Base-by-base conservation (phyloP, 2,797 vertebrate genomes). In the Calcarius lapponicus region DNA sequence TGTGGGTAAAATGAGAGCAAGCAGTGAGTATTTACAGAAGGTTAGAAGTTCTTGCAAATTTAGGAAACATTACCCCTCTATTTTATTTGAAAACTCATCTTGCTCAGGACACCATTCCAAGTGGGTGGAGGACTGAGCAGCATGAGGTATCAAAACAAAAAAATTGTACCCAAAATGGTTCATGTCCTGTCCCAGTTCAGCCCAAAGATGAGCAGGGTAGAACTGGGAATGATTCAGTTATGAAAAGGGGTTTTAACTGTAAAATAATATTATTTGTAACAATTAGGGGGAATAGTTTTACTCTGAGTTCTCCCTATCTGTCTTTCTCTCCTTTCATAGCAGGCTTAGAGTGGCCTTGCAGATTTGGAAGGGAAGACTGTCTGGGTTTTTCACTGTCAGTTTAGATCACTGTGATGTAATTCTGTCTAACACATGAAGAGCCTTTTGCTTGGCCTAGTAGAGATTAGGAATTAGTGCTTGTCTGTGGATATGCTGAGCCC, bases 381-480 rank as follows among this genome's bases (percentile, higher is more conserved):
- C 80, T 94, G 88, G 26, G 80, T 93, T 94, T 94, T 94, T 94
- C 85, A 86, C 86, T 96, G 96, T 96, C 92, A 73, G 91, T 96
- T 96, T 80, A 66, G 92, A 96, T 95, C 90, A 95, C 85, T 0
- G 18, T 97, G 92, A 92, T 96, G 89, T 93, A 91, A 95, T 93
- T 96, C 82, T 93, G 79, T 80, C 83, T 85, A 96, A 93, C 91
- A 53, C 87, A 96, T 48, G 87, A 79, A 96, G 95, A 91, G 91
- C 90, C 76, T 88, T 96, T 95, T 93, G 80, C 95, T 97, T 95
- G 93, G 89, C 92, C 91, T 86, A 36, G 90, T 84, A 86, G 95
- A 95, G 93, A 97, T 96, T 94, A 97, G 95, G 92, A 96, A 94
- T 96, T 96, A 95, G 89, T 79, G 85, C 90, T 91, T 81, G 92